phyloP scores from a whole-genome alignment of 1,140 invertebrate species.

The Ceratina calcarata region DNA sequence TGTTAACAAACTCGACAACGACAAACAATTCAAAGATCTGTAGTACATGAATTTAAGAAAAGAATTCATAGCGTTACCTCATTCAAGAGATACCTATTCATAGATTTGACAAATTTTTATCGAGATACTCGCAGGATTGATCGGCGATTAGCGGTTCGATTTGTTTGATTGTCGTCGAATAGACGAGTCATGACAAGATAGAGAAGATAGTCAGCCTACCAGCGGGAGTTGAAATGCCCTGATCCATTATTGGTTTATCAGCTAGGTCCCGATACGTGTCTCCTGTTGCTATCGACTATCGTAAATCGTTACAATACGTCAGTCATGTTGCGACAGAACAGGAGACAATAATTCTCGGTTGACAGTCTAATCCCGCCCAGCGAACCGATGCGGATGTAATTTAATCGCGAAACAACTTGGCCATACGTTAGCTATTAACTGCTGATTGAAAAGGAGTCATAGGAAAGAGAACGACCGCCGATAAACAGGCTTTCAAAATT shows the following conservation, averaged over 20 bases:
- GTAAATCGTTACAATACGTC: conserved; percentile 69
- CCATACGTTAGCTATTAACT: conserved; percentile 54
- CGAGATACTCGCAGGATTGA: not conserved
- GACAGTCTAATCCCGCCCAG: conserved; percentile 67
- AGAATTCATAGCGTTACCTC: no score
- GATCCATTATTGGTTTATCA: conserved; percentile 68
- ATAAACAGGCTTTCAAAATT: not conserved
- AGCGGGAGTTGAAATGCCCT: conserved; percentile 41
- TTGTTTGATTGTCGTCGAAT: conserved; percentile 51
- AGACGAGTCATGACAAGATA: conserved; percentile 9
- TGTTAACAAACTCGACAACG: no score
- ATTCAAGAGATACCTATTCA: not conserved
- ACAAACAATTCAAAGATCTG: no score
- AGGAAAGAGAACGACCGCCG: conserved; percentile 48
- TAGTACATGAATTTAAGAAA: no score
- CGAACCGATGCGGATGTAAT: conserved; percentile 64
- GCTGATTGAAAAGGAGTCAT: conserved; percentile 60
- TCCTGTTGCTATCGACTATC: conserved; percentile 66
- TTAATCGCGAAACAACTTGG: conserved; percentile 67
- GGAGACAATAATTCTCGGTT: conserved; percentile 65
- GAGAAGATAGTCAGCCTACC: no score
- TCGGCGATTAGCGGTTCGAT: not conserved
- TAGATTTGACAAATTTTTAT: not conserved
- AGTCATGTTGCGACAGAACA: conserved; percentile 59
- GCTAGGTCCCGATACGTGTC: conserved; percentile 46